Conservation (phyloP, 2,888 invertebrate genomes). For the Scaptomyza cyrtandrae region DNA sequence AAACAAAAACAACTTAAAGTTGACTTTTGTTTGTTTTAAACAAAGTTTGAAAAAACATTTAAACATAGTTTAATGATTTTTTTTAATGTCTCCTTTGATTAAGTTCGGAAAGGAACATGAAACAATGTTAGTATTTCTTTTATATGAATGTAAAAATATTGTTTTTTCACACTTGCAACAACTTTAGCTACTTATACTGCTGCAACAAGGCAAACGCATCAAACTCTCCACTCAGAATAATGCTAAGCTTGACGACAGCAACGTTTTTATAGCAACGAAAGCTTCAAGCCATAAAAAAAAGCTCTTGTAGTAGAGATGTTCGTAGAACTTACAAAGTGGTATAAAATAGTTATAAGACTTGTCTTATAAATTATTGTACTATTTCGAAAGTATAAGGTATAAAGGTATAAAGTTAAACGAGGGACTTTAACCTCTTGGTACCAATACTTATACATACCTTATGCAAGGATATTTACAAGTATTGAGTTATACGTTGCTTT, state of each 20-base stretch:
- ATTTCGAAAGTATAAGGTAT: neutral
- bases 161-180: neutral
- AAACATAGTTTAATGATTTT: neutral
- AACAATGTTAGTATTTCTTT: too few relatives aligned
- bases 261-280: neutral
- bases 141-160: neutral
- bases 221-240: slow-evolving; percentile 28
- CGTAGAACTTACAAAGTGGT: neutral
- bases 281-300: slow-evolving; percentile 8
- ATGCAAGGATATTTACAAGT: neutral
- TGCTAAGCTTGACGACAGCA: neutral
- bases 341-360: neutral
- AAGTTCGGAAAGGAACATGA: neutral
- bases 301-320: neutral
- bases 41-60: neutral
- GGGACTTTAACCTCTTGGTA: neutral
- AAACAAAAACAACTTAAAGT: neutral
- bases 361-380: accelerated
- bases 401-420: neutral
- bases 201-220: neutral
- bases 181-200: neutral
- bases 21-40: neutral
- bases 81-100: neutral
- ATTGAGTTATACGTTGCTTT: neutral
- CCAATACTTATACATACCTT: neutral